phyloP scores from a whole-genome alignment of 2,888 invertebrate genomes.

The Polydrusus cervinus region DNA sequence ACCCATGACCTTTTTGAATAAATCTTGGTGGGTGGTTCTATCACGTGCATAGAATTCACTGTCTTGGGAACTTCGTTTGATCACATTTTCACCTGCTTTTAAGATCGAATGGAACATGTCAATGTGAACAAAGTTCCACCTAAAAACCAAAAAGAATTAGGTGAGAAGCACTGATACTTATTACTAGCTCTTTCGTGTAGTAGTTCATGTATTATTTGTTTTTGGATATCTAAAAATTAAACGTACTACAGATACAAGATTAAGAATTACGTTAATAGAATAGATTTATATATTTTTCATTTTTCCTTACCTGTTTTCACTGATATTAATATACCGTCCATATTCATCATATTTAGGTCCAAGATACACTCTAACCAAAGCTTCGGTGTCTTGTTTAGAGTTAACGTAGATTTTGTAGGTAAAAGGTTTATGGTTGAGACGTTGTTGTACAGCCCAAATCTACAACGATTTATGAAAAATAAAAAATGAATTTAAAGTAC shows the following conservation, averaged over 20 bases:
- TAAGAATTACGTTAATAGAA: too few relatives aligned
- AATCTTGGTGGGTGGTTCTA: conserved; percentile 77
- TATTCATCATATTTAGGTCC: conserved; percentile 81
- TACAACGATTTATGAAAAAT: conserved; percentile 62
- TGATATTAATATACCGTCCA: conserved; percentile 72
- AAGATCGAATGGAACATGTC: conserved; percentile 78
- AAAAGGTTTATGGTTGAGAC: conserved; percentile 83
- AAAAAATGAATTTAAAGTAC: not conserved
- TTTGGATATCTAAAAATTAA: too few relatives aligned
- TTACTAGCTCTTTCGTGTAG: not conserved
- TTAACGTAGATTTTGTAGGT: conserved; percentile 75
- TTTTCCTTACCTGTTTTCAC: conserved; percentile 71
- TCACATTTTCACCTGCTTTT: conserved; percentile 77
- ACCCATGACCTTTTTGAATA: conserved; percentile 78
- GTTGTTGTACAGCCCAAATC: conserved; percentile 78
- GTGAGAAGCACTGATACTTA: too few relatives aligned
- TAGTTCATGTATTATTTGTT: too few relatives aligned
- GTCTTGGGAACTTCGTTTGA: conserved; percentile 80
- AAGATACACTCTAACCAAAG: conserved; percentile 78
- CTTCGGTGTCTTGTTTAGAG: conserved; percentile 75
- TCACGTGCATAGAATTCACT: conserved; percentile 79
- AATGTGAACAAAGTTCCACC: conserved; percentile 75
- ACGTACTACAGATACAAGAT: too few relatives aligned
- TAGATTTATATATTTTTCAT: too few relatives aligned
- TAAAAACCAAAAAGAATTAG: conserved; percentile 11